Conservation (phyloP, 2,888 invertebrate species). For the Neoitamus cyanurus region DNA sequence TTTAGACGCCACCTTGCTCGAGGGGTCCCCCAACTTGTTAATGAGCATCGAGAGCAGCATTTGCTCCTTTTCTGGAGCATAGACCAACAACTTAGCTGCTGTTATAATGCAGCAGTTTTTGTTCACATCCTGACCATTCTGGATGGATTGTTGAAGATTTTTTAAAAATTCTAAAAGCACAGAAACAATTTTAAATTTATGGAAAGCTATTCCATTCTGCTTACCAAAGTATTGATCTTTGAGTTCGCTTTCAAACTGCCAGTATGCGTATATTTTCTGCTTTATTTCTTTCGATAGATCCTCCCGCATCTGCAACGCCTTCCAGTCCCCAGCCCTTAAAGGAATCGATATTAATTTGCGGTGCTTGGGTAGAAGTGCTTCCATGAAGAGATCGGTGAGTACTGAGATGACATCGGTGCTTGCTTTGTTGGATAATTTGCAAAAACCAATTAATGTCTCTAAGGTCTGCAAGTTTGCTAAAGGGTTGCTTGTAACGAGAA, state of each 20-base stretch:
- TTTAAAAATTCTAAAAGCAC: conserved; percentile 61
- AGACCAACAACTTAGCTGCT: conserved; percentile 60
- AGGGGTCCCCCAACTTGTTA: conserved; percentile 96
- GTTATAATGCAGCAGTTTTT: conserved; percentile 61
- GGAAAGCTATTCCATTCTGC: neutral
- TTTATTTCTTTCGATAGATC: conserved; percentile 70
- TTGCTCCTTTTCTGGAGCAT: conserved; percentile 65
- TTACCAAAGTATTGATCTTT: conserved; percentile 69
- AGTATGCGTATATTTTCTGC: conserved; percentile 76
- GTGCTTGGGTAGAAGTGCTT: conserved; percentile 62
- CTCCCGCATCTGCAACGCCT: conserved; percentile 59
- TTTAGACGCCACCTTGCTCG: conserved; percentile 83
- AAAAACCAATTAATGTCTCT: conserved; percentile 61
- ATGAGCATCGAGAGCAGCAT: conserved; percentile 81
- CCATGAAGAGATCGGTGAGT: conserved; percentile 63
- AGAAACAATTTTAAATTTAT: neutral
- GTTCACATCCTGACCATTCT: conserved; percentile 64
- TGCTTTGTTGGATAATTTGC: conserved; percentile 64
- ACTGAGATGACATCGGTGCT: conserved; percentile 62
- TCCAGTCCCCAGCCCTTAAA: conserved; percentile 65
- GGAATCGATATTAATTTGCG: conserved; percentile 62
- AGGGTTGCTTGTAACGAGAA: conserved; percentile 65
- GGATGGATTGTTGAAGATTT: conserved; percentile 63
- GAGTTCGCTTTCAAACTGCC: conserved; percentile 91
- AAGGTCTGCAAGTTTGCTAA: conserved; percentile 63